A percentile compares a stretch with the other conserved stretches of the same genome.
phyloP scores from a whole-genome alignment of 2,888 invertebrate species.

The Acanthosepion esculentum region DNA sequence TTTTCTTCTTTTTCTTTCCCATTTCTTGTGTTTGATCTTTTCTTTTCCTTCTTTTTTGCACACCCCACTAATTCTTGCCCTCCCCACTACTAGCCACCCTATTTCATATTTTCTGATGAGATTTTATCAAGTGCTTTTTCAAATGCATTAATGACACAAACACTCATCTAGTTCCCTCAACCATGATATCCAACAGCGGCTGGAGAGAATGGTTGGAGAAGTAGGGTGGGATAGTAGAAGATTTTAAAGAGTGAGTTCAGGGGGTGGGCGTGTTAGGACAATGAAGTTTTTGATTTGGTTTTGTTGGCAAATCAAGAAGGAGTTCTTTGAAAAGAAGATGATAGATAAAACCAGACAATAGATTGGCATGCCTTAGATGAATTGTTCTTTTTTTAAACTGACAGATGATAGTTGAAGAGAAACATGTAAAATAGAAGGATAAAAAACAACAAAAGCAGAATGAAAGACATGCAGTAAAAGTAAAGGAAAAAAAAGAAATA shows the following conservation, averaged over 20 bases:
- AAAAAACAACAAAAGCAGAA: not conserved
- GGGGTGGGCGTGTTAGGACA: not conserved
- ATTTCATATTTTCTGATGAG: not conserved
- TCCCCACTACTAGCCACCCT: not conserved
- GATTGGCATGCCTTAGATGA: not conserved
- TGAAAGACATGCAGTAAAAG: too few species aligned
- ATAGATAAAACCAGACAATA: not conserved
- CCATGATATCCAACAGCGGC: not conserved
- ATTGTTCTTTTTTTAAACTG: not conserved
- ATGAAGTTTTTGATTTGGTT: not conserved
- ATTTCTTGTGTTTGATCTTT: not conserved
- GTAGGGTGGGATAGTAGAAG: not conserved
- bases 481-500: too few species aligned
- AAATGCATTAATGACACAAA: not conserved
- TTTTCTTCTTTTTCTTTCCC: not conserved
- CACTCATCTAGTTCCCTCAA: not conserved
- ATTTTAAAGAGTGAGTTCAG: not conserved
- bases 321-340: not conserved
- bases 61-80: not conserved
- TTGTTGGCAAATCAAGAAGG: not conserved
- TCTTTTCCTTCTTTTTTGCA: too few species aligned
- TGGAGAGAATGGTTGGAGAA: not conserved
- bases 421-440: not conserved
- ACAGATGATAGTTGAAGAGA: not conserved
- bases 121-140: not conserved